A percentile compares a stretch with the other conserved stretches of the same genome.
These are phyloP conservation scores for Ectemnius lituratus DNA, from an alignment of 2,888 invertebrate genomes.

Conservation along the genomic window DNA sequence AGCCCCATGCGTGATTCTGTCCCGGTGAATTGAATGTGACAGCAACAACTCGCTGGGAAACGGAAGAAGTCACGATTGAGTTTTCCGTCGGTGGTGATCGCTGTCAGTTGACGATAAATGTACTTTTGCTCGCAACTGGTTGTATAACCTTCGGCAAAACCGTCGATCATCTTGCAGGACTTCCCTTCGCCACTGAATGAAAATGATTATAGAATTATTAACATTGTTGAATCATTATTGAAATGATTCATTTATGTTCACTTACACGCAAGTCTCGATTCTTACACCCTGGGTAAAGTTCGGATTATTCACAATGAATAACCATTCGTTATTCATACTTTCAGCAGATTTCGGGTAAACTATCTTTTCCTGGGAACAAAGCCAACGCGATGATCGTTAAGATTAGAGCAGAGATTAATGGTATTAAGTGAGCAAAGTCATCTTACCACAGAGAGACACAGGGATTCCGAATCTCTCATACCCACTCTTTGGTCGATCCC, in stretches of 20 bases:
- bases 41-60: slow-evolving; percentile 88
- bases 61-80: slow-evolving; percentile 79
- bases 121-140: slow-evolving; percentile 81
- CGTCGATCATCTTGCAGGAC: slow-evolving; percentile 71
- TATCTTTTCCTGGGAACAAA: slow-evolving; percentile 74
- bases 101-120: slow-evolving; percentile 80
- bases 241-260: not conserved
- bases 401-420: too few species aligned
- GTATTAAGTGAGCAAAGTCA: not conserved
- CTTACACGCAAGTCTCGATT: slow-evolving; percentile 79
- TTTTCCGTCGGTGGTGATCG: slow-evolving; percentile 78
- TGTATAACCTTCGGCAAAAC: slow-evolving; percentile 75
- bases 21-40: slow-evolving; percentile 76
- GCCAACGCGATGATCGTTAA: not conserved
- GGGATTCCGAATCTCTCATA: not conserved
- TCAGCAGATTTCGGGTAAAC: slow-evolving; percentile 82
- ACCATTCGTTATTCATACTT: slow-evolving; percentile 82
- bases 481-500: not conserved
- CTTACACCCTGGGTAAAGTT: slow-evolving; percentile 84
- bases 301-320: slow-evolving; percentile 83
- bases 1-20: not conserved
- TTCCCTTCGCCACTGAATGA: slow-evolving; percentile 65
- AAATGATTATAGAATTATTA: not conserved
- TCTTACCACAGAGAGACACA: slow-evolving; percentile 27
- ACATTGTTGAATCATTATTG: not conserved